phyloP scores from a whole-genome alignment of 2,113 vertebrate species.

The Pseudorhombus dupliciocellatus region DNA sequence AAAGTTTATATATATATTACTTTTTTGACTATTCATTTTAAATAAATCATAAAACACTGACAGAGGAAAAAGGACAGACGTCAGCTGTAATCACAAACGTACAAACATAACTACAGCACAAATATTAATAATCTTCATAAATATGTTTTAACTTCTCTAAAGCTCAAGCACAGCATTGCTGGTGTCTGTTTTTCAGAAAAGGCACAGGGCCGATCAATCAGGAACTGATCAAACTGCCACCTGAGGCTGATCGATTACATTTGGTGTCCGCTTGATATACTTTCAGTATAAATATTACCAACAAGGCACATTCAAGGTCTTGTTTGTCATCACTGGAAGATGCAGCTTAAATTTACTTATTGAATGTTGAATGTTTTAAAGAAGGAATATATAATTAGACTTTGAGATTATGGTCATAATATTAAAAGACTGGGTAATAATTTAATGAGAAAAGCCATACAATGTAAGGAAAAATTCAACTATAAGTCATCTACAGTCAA shows the following conservation, averaged over 20 bases:
- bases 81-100: background rate
- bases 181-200: constrained; percentile 1
- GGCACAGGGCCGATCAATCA: constrained; percentile 26
- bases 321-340: no score
- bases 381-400: no score
- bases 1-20: constrained; percentile 54
- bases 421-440: no score
- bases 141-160: background rate
- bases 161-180: background rate
- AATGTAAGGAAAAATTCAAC: no score
- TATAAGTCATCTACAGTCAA: no score
- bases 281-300: background rate
- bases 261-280: constrained; percentile 13
- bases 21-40: constrained; percentile 2
- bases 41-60: constrained; percentile 3
- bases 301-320: constrained; percentile 11
- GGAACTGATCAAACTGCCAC: background rate
- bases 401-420: no score
- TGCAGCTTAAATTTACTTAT: no score
- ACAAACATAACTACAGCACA: constrained; percentile 1
- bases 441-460: no score
- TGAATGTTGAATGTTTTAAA: background rate
- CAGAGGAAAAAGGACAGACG: background rate
- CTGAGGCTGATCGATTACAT: constrained; percentile 22
- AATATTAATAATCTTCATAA: background rate